Conservation (phyloP, 2,888 invertebrate genomes). For the Xestia rhomboidea region DNA sequence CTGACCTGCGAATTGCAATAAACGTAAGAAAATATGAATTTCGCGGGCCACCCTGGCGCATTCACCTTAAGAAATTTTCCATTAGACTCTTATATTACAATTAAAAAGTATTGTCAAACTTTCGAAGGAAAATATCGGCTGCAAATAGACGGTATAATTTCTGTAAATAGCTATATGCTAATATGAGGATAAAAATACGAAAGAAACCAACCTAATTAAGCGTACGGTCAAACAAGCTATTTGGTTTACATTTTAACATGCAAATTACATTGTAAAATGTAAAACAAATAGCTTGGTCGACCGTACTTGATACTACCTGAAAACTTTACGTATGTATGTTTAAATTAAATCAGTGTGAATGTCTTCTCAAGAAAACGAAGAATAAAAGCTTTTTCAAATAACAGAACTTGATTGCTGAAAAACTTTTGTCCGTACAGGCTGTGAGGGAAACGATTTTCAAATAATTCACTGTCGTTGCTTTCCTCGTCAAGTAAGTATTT, state of each 20-base stretch:
- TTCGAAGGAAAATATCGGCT: neutral
- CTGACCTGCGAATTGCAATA: too few species aligned
- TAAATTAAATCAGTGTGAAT: neutral
- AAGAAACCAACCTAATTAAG: neutral
- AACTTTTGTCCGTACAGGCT: constrained; percentile 1
- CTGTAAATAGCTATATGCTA: neutral
- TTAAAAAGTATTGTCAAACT: neutral
- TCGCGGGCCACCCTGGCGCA: too few species aligned
- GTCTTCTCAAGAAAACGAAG: neutral
- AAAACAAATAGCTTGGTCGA: too few species aligned
- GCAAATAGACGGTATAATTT: neutral
- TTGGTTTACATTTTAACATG: too few species aligned
- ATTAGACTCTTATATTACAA: neutral
- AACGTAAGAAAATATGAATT: too few species aligned
- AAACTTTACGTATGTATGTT: neutral
- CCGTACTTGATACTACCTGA: neutral
- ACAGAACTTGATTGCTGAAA: constrained; percentile 18
- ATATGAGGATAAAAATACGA: constrained; percentile 1
- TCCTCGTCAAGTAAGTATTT: neutral
- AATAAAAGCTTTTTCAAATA: constrained; percentile 24
- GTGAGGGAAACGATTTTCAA: constrained; percentile 14
- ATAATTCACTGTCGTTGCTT: constrained; percentile 1
- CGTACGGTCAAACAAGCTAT: too few species aligned
- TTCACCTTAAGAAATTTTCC: too few species aligned
- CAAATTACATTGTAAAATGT: too few species aligned